Base-by-base conservation (phyloP, 2,113 vertebrate species). In the Cochlearius cochlearius region DNA sequence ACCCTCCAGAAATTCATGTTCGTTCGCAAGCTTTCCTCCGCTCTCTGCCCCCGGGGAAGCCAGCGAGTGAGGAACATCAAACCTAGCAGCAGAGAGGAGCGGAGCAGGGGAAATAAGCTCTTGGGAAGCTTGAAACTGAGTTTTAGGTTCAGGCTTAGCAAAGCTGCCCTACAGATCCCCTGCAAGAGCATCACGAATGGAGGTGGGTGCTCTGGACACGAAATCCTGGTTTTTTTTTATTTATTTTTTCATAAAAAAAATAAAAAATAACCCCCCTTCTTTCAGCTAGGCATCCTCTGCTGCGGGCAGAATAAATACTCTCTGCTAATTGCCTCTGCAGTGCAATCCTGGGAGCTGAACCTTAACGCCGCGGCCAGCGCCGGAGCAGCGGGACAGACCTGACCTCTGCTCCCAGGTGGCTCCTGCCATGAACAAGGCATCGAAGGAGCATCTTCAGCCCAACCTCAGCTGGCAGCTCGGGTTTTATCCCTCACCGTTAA, bases 131-230 rank as follows among this genome's bases (percentile, higher is more conserved):
- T 10, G 52, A 32, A 43, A 17, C 56, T 8, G 56, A 64, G 83
- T 30, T 32, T 32, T 41, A 32, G 67, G 62, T 26, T 84, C 38
- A 60, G 25, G 62, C 9, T 71, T 16, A 34, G 74, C 7, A 27
- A 36, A 45, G 55, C 53, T 39, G 72, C 7, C 0, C 0, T 8
- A 5, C 11, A 15, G 41, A 73, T 20, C 20, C 16, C 0, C 76
- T 7, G 49, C 27, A 6, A 23, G 26, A 53, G 59, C 25, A 5
- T 20, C 72, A 4, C 8, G 4, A 43, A 29, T 9, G 32, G 64
- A 20, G 32, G 16, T 0, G 6, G 17, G 30, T 20, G 41, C 38
- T 60, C 45, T 1, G 6, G 64, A 20, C 10, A 10, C 3, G 4
- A 34, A 74, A 59, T 43, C 75, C 17, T 53, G 14, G 32, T 41